Evolutionary conservation across 1,140 invertebrate genomes (phyloP).

Genomic region (Zophobas morio): DNA sequence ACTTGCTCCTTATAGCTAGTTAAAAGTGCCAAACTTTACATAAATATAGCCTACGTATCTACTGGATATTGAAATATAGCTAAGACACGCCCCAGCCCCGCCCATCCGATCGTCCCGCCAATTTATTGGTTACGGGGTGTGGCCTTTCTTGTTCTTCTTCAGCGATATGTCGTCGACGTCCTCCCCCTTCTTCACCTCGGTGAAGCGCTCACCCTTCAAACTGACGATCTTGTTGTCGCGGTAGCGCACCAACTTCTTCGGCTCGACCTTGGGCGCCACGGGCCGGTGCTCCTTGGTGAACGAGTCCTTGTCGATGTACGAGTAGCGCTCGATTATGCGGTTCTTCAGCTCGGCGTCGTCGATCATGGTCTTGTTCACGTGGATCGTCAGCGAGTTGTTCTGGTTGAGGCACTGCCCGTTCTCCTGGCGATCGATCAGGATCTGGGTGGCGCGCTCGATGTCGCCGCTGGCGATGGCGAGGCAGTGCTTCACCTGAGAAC

Average conservation of each 20-base stretch:
- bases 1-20: slow-evolving; percentile 66
- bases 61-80: slow-evolving; percentile 4
- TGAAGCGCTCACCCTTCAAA: slow-evolving; percentile 93
- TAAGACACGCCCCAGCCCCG: slow-evolving; percentile 7
- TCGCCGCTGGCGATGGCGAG: slow-evolving; percentile 88
- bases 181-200: slow-evolving; percentile 88
- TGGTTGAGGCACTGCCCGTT: slow-evolving; percentile 81
- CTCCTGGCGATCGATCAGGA: slow-evolving; percentile 90
- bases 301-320: slow-evolving; percentile 92
- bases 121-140: slow-evolving; percentile 73
- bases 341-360: slow-evolving; percentile 86
- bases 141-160: slow-evolving; percentile 82
- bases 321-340: slow-evolving; percentile 88
- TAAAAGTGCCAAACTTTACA: slow-evolving; percentile 52
- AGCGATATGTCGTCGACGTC: slow-evolving; percentile 90
- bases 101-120: slow-evolving; percentile 18
- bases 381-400: slow-evolving; percentile 72
- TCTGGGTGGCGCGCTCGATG: slow-evolving; percentile 87
- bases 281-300: slow-evolving; percentile 90
- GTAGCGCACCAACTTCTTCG: slow-evolving; percentile 95
- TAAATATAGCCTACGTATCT: slow-evolving; percentile 45
- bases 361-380: slow-evolving; percentile 68
- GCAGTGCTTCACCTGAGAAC: slow-evolving; percentile 87
- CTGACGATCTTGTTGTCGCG: slow-evolving; percentile 95
- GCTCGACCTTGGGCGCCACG: slow-evolving; percentile 90